Conservation (phyloP, 2,888 invertebrate species). For the Choristoneura rosaceana region DNA sequence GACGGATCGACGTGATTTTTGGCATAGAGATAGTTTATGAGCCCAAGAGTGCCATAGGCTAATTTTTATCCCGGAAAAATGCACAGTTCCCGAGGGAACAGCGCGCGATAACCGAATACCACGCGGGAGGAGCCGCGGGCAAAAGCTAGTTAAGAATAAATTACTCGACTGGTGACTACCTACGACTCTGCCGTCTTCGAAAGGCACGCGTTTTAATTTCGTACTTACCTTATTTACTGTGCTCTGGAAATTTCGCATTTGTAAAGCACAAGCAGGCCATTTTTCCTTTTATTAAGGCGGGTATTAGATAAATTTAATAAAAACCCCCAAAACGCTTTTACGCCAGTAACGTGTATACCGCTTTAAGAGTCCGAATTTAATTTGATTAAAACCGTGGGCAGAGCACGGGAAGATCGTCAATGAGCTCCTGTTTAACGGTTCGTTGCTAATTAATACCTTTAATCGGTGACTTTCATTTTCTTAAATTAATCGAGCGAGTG, state of each 20-base stretch:
- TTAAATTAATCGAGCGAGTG: conserved; percentile 18
- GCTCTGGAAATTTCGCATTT: conserved; percentile 26
- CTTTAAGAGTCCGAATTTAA: conserved; percentile 34
- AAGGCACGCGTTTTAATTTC: not conserved
- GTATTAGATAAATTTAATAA: conserved; percentile 39
- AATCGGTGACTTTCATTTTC: conserved; percentile 33
- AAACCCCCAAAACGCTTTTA: conserved; percentile 25
- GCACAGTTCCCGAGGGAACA: too few relatives aligned
- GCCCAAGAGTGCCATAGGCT: too few relatives aligned
- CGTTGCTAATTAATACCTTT: conserved; percentile 33
- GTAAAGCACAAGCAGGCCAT: conserved; percentile 17
- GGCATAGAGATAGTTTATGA: too few relatives aligned
- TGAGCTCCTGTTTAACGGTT: conserved; percentile 30
- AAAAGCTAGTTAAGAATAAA: too few relatives aligned
- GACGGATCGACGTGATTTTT: too few relatives aligned
- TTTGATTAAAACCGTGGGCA: conserved; percentile 37
- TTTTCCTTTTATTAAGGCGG: conserved; percentile 30
- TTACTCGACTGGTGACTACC: not conserved
- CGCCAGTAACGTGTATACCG: conserved; percentile 27
- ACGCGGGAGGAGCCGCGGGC: too few relatives aligned
- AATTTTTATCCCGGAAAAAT: too few relatives aligned
- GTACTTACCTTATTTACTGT: not conserved
- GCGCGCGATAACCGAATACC: too few relatives aligned
- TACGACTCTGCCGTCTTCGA: not conserved
- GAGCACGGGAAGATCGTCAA: conserved; percentile 23